Evolutionary conservation across 2,888 invertebrate genomes (phyloP).

Genomic region (Pilophorus perplexus): DNA sequence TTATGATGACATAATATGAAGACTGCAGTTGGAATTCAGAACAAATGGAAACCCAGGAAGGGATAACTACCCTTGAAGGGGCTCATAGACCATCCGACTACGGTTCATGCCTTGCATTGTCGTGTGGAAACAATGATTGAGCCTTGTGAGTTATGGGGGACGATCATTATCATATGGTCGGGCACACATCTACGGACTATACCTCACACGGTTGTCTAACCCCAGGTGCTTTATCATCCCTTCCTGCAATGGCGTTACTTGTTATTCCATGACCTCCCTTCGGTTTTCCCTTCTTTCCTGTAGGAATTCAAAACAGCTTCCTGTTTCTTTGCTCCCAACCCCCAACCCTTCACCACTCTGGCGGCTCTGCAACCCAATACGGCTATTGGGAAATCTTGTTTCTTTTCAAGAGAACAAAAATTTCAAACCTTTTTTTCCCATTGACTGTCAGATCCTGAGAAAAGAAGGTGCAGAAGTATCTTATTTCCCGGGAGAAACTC

Average conservation of each 20-base stretch:
- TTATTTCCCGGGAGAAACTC: no score
- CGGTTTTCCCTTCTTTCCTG: conserved; percentile 1
- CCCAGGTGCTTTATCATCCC: not conserved
- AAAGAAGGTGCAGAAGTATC: no score
- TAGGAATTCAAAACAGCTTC: conserved; percentile 21
- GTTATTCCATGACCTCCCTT: conserved; percentile 26
- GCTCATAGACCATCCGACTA: no score
- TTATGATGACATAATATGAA: no score
- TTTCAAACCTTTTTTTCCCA: no score
- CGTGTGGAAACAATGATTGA: conserved; percentile 29
- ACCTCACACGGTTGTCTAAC: conserved; percentile 11
- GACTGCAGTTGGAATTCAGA: no score
- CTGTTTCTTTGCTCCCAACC: not conserved
- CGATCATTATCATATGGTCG: conserved; percentile 29
- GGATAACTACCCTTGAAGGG: no score
- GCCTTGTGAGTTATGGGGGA: not conserved
- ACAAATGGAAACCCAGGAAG: no score
- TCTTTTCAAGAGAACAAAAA: not conserved
- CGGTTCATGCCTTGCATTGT: not conserved
- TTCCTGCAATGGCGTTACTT: conserved; percentile 3
- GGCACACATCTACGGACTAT: not conserved
- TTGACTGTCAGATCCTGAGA: no score
- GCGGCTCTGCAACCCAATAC: conserved; percentile 1
- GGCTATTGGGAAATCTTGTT: not conserved
- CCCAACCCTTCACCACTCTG: not conserved